Evolutionary conservation across 2,797 vertebrate genomes (phyloP).

Genomic region (Anomalospiza imberbis): DNA sequence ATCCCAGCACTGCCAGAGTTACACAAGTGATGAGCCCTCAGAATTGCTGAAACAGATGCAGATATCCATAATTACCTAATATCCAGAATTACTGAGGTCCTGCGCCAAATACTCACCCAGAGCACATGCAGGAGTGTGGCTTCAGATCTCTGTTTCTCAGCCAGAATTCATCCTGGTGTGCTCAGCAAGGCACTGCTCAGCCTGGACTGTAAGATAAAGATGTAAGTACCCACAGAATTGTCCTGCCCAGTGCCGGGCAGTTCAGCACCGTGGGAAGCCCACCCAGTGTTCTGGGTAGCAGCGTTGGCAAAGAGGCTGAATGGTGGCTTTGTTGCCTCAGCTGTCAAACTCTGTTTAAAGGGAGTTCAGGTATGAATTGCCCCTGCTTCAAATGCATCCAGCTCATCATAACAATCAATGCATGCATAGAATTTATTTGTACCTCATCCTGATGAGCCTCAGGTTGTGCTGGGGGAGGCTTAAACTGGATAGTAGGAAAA

Average conservation of each 20-base stretch:
- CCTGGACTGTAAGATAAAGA: not conserved
- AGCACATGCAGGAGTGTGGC: not conserved
- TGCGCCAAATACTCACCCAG: not conserved
- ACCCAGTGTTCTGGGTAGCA: not conserved
- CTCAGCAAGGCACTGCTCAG: not conserved
- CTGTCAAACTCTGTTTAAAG: not conserved
- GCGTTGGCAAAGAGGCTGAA: not conserved
- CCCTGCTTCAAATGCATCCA: not conserved
- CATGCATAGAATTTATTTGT: not conserved
- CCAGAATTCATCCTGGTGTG: not conserved
- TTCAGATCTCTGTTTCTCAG: not conserved
- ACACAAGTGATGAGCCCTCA: not conserved
- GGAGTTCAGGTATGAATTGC: not conserved
- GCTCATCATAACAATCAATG: not conserved
- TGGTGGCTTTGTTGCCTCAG: not conserved
- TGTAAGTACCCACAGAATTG: not conserved
- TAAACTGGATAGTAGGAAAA: not conserved
- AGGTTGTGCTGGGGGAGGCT: not conserved
- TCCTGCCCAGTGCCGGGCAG: not conserved
- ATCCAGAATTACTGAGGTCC: not conserved
- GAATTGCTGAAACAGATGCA: not conserved
- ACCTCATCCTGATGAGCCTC: not conserved
- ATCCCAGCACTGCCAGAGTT: not conserved
- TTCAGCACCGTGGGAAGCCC: not conserved
- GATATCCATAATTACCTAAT: not conserved